These are phyloP conservation scores for Andricus quercusramuli DNA, from an alignment of 2,888 invertebrate species.

Conservation along the genomic window DNA sequence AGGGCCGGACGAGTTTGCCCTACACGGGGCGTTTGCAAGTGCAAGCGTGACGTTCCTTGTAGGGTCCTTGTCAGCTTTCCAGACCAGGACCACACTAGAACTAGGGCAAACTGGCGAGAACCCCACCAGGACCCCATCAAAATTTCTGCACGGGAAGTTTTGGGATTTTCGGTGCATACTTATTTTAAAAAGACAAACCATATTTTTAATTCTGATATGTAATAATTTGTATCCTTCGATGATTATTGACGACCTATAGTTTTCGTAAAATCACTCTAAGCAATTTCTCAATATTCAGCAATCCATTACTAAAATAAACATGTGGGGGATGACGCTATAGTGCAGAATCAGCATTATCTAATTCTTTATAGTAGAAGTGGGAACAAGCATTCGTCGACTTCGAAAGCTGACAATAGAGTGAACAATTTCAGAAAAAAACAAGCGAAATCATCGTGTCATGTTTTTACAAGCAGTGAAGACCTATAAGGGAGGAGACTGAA, in stretches of 20 bases:
- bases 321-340: neutral
- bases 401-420: constrained; percentile 25
- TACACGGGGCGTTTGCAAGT: no score
- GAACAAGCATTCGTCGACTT: neutral
- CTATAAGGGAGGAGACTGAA: constrained; percentile 52
- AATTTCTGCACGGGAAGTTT: no score
- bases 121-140: no score
- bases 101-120: no score
- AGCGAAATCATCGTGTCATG: constrained; percentile 52
- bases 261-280: neutral
- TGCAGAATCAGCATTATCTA: constrained; percentile 21
- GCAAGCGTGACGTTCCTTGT: no score
- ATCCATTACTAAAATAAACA: constrained; percentile 8
- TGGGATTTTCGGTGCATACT: no score
- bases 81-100: no score
- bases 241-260: neutral
- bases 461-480: constrained; percentile 50
- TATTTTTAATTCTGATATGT: no score
- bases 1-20: no score
- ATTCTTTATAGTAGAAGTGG: constrained; percentile 13
- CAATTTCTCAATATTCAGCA: neutral
- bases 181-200: no score
- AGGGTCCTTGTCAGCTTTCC: no score
- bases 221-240: no score
- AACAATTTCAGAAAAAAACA: constrained; percentile 54